Evolutionary conservation across 92 coral and sea anemone genomes (phyloP).

Genomic region (Bergia sp.): DNA sequence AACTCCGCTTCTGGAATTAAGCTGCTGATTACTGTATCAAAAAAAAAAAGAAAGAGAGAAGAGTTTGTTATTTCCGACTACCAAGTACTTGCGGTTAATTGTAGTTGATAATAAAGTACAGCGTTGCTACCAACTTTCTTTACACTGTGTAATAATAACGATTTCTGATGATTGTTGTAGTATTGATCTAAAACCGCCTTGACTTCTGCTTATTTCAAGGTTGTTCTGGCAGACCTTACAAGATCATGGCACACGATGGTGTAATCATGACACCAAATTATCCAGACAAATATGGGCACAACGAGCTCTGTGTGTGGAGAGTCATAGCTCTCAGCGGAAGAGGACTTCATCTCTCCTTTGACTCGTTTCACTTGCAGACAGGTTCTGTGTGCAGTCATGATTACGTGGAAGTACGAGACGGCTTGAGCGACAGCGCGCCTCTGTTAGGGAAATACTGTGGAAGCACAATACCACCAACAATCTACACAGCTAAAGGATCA

Average conservation of each 20-base stretch:
- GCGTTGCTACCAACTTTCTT: not conserved
- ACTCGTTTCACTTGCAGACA: conserved; percentile 11
- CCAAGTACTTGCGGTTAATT: no score
- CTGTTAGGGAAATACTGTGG: conserved; percentile 10
- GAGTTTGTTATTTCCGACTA: no score
- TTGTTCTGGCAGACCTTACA: not conserved
- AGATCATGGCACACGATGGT: not conserved
- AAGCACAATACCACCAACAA: conserved; percentile 10
- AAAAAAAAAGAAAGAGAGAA: no score
- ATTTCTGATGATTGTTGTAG: not conserved
- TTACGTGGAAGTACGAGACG: conserved; percentile 10
- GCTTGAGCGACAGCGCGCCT: not conserved
- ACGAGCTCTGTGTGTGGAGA: conserved; percentile 14
- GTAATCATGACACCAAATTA: not conserved
- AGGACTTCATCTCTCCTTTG: conserved; percentile 1
- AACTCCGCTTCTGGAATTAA: no score
- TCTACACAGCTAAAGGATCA: not conserved
- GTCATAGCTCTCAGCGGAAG: not conserved
- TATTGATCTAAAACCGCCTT: not conserved
- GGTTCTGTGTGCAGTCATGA: conserved; percentile 12
- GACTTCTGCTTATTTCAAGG: not conserved
- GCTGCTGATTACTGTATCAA: no score
- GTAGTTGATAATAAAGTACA: no score
- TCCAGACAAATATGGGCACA: not conserved
- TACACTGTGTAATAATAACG: not conserved